Conservation (phyloP, 2,888 invertebrate genomes). For the Therioaphis trifolii region DNA sequence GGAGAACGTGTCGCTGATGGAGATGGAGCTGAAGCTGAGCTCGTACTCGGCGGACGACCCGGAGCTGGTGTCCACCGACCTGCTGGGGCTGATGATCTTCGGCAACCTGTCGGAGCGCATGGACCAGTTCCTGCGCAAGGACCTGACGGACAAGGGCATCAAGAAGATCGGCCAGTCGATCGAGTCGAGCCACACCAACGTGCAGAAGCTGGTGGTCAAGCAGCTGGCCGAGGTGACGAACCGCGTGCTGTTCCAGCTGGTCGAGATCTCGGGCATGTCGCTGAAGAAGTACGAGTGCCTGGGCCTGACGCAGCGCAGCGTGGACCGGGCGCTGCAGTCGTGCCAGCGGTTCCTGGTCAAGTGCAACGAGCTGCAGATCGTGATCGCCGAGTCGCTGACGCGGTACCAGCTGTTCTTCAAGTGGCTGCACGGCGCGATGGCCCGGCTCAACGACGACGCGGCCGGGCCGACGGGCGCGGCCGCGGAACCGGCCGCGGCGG, state of each 20-base stretch:
- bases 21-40: slow-evolving; percentile 93
- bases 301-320: slow-evolving; percentile 66
- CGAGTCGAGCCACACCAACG: slow-evolving; percentile 93
- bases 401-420: slow-evolving; percentile 91
- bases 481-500: slow-evolving; percentile 76
- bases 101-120: slow-evolving; percentile 82
- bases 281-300: slow-evolving; percentile 68
- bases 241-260: slow-evolving; percentile 85
- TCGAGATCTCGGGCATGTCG: slow-evolving; percentile 86
- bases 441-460: slow-evolving; percentile 77
- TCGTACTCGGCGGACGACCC: slow-evolving; percentile 82
- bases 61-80: slow-evolving; percentile 89
- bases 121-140: slow-evolving; percentile 79
- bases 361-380: slow-evolving; percentile 90
- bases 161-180: slow-evolving; percentile 94
- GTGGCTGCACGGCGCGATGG: slow-evolving; percentile 90
- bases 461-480: slow-evolving; percentile 69
- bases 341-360: slow-evolving; percentile 89
- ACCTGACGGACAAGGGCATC: slow-evolving; percentile 90
- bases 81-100: slow-evolving; percentile 88
- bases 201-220: slow-evolving; percentile 86
- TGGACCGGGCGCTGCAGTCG: slow-evolving; percentile 79
- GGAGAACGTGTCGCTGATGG: slow-evolving; percentile 88
- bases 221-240: slow-evolving; percentile 87
- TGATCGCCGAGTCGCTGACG: slow-evolving; percentile 90